Base-by-base conservation (phyloP, 2,888 invertebrate genomes). In the Ctena decussata region DNA sequence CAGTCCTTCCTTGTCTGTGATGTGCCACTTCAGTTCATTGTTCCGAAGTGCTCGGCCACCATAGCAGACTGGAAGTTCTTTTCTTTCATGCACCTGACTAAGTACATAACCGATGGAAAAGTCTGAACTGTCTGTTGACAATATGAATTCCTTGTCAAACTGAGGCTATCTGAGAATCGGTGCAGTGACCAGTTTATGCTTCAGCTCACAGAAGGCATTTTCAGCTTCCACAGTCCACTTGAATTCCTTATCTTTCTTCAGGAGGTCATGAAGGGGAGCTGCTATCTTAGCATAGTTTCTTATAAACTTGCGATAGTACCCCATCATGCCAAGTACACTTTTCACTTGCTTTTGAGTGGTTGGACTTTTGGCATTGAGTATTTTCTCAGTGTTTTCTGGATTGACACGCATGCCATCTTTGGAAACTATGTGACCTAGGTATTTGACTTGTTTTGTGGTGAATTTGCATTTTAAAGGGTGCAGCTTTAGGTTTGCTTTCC, bases 1-100 rank as follows among this genome's bases (percentile, higher is more conserved):
- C 0, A 90, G 53, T n/a, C 82, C 80, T 76, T 89, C 89, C 60
- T 80, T 84, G n/a, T 90, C 84, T 1, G 87, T 82, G 3, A 86
- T 80, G 15, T 80, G 49, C 84, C 83, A 89, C 15, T 53, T 74
- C n/a, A 77, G 46, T 80, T 89, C 87, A 37, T 69, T 44, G 18
- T 27, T 46, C 12, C 41, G 41, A 12, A 90, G 49, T 18, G 82
- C 41, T 39, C 86, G 49, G 18, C 88, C 90, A 49, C 83, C 84
- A 80, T 83, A 89, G 21, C 49, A 21, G 12, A 89, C 81, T 0
- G 73, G 70, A 73, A 79, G 81, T 24, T 82, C 82, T 35, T 74
- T 41, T 6, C 78, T 69, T 37, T 75, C n/a, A n/a, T n/a, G n/a
- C n/a, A n/a, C n/a, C n/a, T 87, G 86, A 0, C 70, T 53, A 24